These are phyloP conservation scores for Caenorhabditis auriculariae DNA, from an alignment of 2,888 invertebrate genomes.

Conservation along the genomic window DNA sequence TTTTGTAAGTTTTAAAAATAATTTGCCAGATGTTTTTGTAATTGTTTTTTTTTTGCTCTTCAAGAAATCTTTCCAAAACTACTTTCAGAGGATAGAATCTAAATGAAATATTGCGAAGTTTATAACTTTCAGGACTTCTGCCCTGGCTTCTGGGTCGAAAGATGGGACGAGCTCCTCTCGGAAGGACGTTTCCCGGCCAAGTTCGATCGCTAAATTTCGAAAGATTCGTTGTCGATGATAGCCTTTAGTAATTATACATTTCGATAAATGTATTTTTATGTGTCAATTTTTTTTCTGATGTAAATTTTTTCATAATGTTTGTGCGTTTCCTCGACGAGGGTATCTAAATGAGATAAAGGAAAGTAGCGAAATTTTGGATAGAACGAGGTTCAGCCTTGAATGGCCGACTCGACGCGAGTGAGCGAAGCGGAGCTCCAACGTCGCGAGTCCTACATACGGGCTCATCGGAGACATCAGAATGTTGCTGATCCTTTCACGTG, in stretches of 20 bases:
- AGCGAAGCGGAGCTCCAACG: constrained; percentile 48
- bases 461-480: constrained; percentile 33
- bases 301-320: constrained; percentile 11
- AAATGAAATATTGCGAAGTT: not conserved
- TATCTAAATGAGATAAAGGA: constrained; percentile 8
- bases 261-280: not conserved
- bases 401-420: constrained; percentile 55
- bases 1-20: too few species aligned
- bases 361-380: not conserved
- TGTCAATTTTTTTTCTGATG: not conserved
- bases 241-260: not conserved
- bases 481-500: constrained; percentile 59
- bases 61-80: too few species aligned
- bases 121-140: constrained; percentile 54
- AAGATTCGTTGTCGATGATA: not conserved
- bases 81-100: too few species aligned
- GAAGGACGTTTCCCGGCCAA: constrained; percentile 63
- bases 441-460: constrained; percentile 50
- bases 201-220: constrained; percentile 62
- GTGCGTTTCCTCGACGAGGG: constrained; percentile 18
- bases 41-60: too few species aligned
- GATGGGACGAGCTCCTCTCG: constrained; percentile 62
- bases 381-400: constrained; percentile 14
- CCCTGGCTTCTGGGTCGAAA: constrained; percentile 62
- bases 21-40: too few species aligned